Base-by-base conservation (phyloP, 2,797 vertebrate genomes). In the Poeciliopsis turneri region DNA sequence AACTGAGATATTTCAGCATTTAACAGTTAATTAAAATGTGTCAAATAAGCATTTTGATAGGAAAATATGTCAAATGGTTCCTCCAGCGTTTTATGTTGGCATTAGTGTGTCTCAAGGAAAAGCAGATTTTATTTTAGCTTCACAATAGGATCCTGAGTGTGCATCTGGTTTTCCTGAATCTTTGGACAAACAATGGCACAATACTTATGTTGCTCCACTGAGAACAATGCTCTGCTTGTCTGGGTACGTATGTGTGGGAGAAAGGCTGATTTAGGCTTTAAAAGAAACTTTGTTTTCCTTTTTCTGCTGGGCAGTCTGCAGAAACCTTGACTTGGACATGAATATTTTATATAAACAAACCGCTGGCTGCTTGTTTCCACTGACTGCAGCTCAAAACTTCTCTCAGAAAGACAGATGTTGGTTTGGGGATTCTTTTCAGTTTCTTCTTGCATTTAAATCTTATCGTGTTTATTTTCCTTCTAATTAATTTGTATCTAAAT, bases 131-230 rank as follows among this genome's bases (percentile, higher is more conserved):
- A 53, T 69, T 18, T 15, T 18, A 23, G 28, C 66, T 68, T 81
- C 59, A 16, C 74, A 72, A 68, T 25, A 1, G 81, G 47, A 36
- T 51, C 33, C 18, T 36, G 10, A 20, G 3, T 47, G 45, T 64
- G 71, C 16, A 61, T 74, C 39, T 75, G 81, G 30, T 75, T 78
- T 61, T 46, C 47, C 9, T 15, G 61, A 66, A 66, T 64, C 74
- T 75, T 39, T 7, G 33, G 79, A 61, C 61, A 76, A 39, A 61
- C 6, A 16, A 20, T 46, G 49, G 61, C 84, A 69, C 82, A 84
- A 84, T 64, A 78, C 66, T 86, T 82, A 82, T 78, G 82, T 39
- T 86, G 79, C 80, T 72, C 47, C 28, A 2, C 75, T 13, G 51
- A 80, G 82, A 79, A 84, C 86, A 86, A 81, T 70, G 77, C 43